Conservation (phyloP, 2,113 vertebrate genomes). For the Brienomyrus longianalis region DNA sequence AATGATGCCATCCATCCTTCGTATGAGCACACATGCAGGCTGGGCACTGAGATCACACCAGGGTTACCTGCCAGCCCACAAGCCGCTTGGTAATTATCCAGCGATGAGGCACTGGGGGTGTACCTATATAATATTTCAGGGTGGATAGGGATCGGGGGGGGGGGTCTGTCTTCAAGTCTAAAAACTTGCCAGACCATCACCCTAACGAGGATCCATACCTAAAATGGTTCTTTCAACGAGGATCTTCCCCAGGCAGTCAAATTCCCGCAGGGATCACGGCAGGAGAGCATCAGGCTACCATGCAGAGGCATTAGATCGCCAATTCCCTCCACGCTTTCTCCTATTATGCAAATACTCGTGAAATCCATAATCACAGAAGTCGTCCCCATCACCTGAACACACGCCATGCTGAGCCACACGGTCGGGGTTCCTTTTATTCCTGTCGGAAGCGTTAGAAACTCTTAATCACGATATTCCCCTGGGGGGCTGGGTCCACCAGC, state of each 20-base stretch:
- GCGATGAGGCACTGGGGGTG: not conserved
- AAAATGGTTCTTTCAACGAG: not conserved
- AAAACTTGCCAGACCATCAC: not conserved
- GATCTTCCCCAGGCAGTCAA: conserved; percentile 23
- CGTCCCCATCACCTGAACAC: conserved; percentile 8
- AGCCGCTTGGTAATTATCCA: not conserved
- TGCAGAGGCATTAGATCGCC: conserved; percentile 12
- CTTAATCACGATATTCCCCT: conserved; percentile 3
- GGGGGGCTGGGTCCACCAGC: not conserved
- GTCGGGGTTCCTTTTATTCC: conserved; percentile 17
- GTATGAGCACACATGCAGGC: not conserved
- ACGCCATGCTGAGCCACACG: conserved; percentile 12
- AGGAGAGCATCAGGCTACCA: conserved; percentile 32
- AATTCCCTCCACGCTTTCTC: not conserved
- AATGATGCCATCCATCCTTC: not conserved
- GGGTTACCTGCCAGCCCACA: not conserved
- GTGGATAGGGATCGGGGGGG: not conserved
- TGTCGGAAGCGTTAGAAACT: not conserved
- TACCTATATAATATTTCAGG: not conserved
- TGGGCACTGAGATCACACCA: not conserved
- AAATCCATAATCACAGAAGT: conserved; percentile 16
- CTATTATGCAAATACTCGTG: not conserved
- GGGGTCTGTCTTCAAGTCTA: not conserved
- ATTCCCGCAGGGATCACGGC: conserved; percentile 32
- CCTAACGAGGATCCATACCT: not conserved